Base-by-base conservation (phyloP, 2,888 invertebrate species). In the Cyaniris semiargus region DNA sequence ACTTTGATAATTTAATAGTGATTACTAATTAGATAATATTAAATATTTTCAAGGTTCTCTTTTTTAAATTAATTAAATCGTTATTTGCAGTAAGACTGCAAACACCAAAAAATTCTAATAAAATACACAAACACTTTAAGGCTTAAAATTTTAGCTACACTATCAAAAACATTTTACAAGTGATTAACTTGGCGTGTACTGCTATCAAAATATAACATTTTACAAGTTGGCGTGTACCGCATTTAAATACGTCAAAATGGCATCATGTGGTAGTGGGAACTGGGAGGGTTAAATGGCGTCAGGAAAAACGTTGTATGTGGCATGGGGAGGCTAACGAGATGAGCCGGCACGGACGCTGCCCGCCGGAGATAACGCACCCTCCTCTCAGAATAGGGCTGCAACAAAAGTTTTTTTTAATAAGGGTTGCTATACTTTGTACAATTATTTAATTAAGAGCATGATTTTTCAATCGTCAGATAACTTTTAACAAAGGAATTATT, bases 281-380 rank as follows among this genome's bases (percentile, higher is more conserved):
- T 18, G 8, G 34, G 15, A 15, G 66, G 27, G 7, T 27, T 15
- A 31, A 66, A 27, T 66, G 27, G 66, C 27, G 13, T 66, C 66
- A 66, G 66, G 27, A 60, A 60, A 27, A 31, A 66, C 27, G 66
- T 66, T 38, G 71, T 71, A 71, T 71, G 38, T 38, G 71, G 48
- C 23, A 18, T 38, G 38, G 34, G 76, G 34, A 23, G 81, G 82
- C 84, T 89, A 88, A 90, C 86, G 86, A 90, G 89, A 91, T 90
- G 90, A 87, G 86, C 86, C 87, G 89, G 87, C 90, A 91, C 90
- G 90, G 74, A 48, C 85, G 76, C 87, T 88, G 89, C 80, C 81
- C 78, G 80, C 80, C 80, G 79, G 83, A 83, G 90, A 89, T 89
- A 88, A 84, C 85, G 83, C 80, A 78, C 79, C 76, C 72, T 44